These are phyloP conservation scores for Prenolepis imparis DNA, from an alignment of 2,888 invertebrate genomes.

Conservation along the genomic window DNA sequence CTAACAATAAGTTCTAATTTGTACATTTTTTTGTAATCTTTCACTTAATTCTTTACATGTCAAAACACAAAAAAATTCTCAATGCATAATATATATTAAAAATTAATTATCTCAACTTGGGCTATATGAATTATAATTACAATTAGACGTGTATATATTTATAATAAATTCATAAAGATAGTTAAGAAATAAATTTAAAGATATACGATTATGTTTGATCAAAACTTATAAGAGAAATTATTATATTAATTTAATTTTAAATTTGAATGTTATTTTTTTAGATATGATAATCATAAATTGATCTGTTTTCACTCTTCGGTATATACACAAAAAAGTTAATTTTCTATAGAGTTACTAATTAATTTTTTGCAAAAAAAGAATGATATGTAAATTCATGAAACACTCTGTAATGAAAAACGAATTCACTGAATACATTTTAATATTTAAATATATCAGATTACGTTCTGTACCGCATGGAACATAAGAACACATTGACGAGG, in stretches of 20 bases:
- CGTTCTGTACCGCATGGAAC: background rate
- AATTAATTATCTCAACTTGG: background rate
- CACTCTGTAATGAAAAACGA: background rate
- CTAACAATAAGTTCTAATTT: background rate
- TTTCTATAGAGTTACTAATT: background rate
- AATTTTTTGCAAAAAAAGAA: background rate
- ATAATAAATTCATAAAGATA: background rate
- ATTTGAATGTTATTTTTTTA: background rate
- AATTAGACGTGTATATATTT: background rate
- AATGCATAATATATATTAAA: background rate
- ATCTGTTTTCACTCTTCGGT: background rate
- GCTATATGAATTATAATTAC: background rate
- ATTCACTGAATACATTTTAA: background rate
- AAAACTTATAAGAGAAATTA: background rate
- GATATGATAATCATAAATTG: background rate
- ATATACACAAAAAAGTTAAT: background rate
- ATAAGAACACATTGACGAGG: background rate
- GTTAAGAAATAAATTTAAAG: background rate
- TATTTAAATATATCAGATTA: background rate
- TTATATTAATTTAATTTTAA: background rate
- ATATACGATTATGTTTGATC: background rate
- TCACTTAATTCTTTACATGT: background rate
- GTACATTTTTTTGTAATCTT: constrained; percentile 7
- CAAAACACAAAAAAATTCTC: background rate
- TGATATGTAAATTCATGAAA: background rate